Evolutionary conservation across 2,888 invertebrate genomes (phyloP).

Genomic region (Ectobius pallidus): DNA sequence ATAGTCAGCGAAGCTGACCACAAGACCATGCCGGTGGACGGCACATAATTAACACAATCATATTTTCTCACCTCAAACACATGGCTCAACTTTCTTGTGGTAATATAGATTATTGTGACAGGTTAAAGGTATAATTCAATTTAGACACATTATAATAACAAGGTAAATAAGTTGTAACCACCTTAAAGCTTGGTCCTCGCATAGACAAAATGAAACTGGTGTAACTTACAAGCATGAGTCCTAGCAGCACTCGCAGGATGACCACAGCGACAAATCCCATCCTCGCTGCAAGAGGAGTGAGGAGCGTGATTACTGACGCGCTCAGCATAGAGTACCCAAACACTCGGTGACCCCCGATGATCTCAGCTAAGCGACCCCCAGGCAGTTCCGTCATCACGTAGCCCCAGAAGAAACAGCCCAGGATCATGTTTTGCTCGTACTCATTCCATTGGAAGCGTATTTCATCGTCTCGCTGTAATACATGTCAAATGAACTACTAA

Average conservation of each 20-base stretch:
- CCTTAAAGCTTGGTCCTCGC: too few species aligned
- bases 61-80: too few species aligned
- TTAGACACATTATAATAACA: too few species aligned
- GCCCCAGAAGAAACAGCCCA: slow-evolving; percentile 92
- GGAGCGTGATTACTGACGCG: slow-evolving; percentile 79
- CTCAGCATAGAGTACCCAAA: slow-evolving; percentile 87
- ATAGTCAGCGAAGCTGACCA: too few species aligned
- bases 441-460: slow-evolving; percentile 77
- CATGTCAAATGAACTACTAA: too few species aligned
- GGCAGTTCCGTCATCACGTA: slow-evolving; percentile 89
- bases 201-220: too few species aligned
- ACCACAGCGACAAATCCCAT: slow-evolving; percentile 73
- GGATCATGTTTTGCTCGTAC: slow-evolving; percentile 77
- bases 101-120: too few species aligned
- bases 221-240: slow-evolving; percentile 71
- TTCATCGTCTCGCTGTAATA: neutral
- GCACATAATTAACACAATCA: too few species aligned
- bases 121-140: too few species aligned
- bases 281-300: slow-evolving; percentile 79
- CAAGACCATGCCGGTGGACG: too few species aligned
- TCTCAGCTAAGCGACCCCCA: slow-evolving; percentile 83
- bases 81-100: too few species aligned
- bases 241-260: slow-evolving; percentile 73
- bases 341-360: slow-evolving; percentile 81
- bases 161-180: too few species aligned